Conservation (phyloP, 2,888 invertebrate genomes). For the Ceratothoa steindachneri region DNA sequence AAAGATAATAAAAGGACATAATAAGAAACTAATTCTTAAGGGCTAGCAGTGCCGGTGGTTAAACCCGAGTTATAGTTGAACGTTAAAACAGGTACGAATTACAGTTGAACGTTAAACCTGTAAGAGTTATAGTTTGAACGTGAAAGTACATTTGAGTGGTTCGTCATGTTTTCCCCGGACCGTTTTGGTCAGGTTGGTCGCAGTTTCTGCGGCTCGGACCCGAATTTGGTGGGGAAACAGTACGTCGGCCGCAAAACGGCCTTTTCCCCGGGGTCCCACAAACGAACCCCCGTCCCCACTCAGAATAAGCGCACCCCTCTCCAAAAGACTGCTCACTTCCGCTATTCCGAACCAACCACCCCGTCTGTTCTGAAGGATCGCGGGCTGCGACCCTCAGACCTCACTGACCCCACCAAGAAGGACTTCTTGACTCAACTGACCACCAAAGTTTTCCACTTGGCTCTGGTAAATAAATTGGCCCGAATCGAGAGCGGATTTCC, state of each 20-base stretch:
- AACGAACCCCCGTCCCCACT: background rate
- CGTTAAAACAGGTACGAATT: too few relatives aligned
- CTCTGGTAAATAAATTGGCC: constrained; percentile 67
- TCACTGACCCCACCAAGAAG: constrained; percentile 74
- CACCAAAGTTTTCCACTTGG: constrained; percentile 74
- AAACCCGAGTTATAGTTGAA: too few relatives aligned
- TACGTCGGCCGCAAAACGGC: constrained; percentile 27
- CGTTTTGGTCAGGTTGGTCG: constrained; percentile 20
- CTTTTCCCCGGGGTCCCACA: constrained; percentile 7
- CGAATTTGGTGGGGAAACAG: constrained; percentile 5
- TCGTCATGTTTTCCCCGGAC: constrained; percentile 47
- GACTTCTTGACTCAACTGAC: constrained; percentile 75
- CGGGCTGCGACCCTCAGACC: constrained; percentile 80
- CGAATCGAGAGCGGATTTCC: background rate
- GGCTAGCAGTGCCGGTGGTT: too few relatives aligned
- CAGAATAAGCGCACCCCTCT: constrained; percentile 23
- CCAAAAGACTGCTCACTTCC: constrained; percentile 28
- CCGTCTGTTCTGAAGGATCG: constrained; percentile 53
- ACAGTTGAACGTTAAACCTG: too few relatives aligned
- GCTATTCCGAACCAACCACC: constrained; percentile 41
- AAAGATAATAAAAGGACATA: background rate
- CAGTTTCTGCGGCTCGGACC: constrained; percentile 13
- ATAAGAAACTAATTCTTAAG: too few relatives aligned
- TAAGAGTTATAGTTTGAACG: too few relatives aligned
- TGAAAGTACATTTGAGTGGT: too few relatives aligned